Evolutionary conservation across 2,113 vertebrate species (phyloP).

Genomic region (Nothobranchius kuhntae): DNA sequence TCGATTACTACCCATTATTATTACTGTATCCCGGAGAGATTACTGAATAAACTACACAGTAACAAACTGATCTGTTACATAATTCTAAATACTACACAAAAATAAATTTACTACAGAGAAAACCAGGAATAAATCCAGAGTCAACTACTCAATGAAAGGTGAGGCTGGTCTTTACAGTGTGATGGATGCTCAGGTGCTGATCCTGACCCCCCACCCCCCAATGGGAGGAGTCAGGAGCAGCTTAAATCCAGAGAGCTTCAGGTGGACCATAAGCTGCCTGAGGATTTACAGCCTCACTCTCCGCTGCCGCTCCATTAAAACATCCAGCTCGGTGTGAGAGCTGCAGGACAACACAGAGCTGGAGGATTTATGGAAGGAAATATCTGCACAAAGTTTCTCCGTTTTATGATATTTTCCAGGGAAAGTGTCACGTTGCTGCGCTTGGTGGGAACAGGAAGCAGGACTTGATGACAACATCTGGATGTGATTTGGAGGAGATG

Average conservation of each 20-base stretch:
- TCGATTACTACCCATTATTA: no score
- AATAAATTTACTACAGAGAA: no score
- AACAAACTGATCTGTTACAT: no score
- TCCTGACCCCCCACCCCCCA: neutral
- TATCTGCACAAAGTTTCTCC: slow-evolving; percentile 63
- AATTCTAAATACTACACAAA: no score
- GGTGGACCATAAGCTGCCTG: slow-evolving; percentile 57
- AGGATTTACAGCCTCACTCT: slow-evolving; percentile 69
- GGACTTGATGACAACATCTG: slow-evolving; percentile 79
- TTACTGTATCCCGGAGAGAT: no score
- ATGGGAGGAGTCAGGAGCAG: slow-evolving; percentile 58
- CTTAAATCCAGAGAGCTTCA: slow-evolving; percentile 55
- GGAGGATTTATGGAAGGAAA: slow-evolving; percentile 81
- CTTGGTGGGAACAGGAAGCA: slow-evolving; percentile 75
- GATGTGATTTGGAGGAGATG: slow-evolving; percentile 71
- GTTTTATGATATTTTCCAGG: slow-evolving; percentile 81
- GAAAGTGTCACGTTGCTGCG: slow-evolving; percentile 79
- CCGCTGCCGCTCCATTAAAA: slow-evolving; percentile 60
- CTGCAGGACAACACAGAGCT: slow-evolving; percentile 52
- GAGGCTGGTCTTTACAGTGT: slow-evolving; percentile 22
- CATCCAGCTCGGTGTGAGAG: slow-evolving; percentile 30
- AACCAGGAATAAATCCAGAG: no score
- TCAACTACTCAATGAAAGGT: no score
- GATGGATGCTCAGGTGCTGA: neutral
- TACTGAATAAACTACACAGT: no score